Percentiles rank a stretch among this genome's conserved stretches.
phyloP scores from a whole-genome alignment of 2,113 vertebrate genomes.

The Rhizomys pruinosus region DNA sequence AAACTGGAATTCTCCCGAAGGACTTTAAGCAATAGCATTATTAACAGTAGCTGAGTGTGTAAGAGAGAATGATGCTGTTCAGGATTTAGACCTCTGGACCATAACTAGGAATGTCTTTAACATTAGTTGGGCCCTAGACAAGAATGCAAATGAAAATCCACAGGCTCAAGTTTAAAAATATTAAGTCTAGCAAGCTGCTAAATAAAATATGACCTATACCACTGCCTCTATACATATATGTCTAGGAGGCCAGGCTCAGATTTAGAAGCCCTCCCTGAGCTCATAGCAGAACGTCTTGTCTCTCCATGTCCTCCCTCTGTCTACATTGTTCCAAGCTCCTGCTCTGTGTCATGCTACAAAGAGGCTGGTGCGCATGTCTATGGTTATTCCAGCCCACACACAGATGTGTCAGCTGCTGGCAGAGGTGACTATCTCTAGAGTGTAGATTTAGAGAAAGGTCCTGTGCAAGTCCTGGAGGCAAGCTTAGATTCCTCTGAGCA shows the following conservation, averaged over 20 bases:
- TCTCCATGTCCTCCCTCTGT: not conserved
- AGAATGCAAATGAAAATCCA: conserved; percentile 37
- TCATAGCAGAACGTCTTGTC: not conserved
- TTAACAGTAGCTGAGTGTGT: not conserved
- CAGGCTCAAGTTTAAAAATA: conserved; percentile 1
- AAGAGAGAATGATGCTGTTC: not conserved
- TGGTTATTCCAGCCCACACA: not conserved
- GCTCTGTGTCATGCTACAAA: not conserved
- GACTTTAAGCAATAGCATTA: not conserved
- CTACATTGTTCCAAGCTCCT: not conserved
- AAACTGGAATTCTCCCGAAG: not conserved
- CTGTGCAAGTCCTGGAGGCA: not conserved
- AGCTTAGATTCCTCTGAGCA: not conserved
- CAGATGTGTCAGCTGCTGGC: not conserved
- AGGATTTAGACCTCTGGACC: not conserved
- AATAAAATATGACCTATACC: conserved; percentile 25
- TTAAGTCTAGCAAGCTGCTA: conserved; percentile 46
- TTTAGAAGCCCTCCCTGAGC: not conserved
- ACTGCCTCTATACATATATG: not conserved
- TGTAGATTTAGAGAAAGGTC: not conserved
- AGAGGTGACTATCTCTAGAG: not conserved
- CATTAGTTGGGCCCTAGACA: not conserved
- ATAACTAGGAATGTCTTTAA: not conserved
- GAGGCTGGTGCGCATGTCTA: not conserved
- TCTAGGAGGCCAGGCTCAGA: not conserved